Conservation (phyloP, 2,888 invertebrate genomes). For the Thecocarcelia acutangulata region DNA sequence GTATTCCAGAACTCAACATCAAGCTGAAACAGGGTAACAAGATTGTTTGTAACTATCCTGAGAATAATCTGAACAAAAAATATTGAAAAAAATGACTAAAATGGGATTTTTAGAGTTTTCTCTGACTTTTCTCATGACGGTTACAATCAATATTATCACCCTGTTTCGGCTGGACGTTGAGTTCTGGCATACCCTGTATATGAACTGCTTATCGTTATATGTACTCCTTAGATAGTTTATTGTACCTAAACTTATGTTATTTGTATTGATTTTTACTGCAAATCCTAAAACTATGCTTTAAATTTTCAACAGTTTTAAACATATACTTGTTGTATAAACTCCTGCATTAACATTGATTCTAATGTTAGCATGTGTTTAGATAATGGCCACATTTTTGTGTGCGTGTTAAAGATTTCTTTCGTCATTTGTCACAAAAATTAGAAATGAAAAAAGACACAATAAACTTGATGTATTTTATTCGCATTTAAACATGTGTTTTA, state of each 20-base stretch:
- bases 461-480: constrained; percentile 38
- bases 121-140: too few relatives aligned
- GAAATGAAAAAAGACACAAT: constrained; percentile 1
- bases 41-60: too few relatives aligned
- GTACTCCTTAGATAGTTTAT: too few relatives aligned
- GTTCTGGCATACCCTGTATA: too few relatives aligned
- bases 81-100: too few relatives aligned
- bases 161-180: too few relatives aligned
- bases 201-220: too few relatives aligned
- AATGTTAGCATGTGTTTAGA: neutral
- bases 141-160: too few relatives aligned
- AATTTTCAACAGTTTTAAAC: neutral
- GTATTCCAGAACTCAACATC: too few relatives aligned
- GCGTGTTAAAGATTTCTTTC: constrained; percentile 14
- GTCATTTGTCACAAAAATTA: constrained; percentile 23
- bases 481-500: constrained; percentile 46
- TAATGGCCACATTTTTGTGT: constrained; percentile 20
- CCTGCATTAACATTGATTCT: neutral
- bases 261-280: constrained; percentile 6
- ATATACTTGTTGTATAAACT: neutral
- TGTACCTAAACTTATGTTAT: constrained; percentile 8
- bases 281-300: constrained; percentile 43
- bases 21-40: too few relatives aligned
- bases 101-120: too few relatives aligned
- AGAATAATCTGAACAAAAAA: too few relatives aligned